These are phyloP conservation scores for Gymnocephalus cernua DNA, from an alignment of 2,113 vertebrate species.

Conservation along the genomic window DNA sequence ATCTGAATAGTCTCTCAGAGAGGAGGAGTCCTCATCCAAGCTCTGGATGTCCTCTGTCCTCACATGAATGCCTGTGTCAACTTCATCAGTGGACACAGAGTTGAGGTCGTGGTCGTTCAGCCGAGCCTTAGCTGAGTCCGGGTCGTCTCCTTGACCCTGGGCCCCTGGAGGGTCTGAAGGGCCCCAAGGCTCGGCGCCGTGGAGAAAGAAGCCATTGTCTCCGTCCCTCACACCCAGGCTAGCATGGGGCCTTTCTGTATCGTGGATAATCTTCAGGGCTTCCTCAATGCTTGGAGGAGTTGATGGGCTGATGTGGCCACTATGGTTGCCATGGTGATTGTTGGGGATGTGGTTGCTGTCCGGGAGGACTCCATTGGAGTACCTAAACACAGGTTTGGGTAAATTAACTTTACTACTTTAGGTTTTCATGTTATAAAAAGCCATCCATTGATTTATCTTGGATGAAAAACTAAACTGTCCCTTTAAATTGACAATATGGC, in stretches of 20 bases:
- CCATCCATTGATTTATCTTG: background rate
- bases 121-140: conserved; percentile 79
- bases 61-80: conserved; percentile 97
- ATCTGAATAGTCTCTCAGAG: conserved; percentile 95
- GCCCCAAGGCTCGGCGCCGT: conserved; percentile 79
- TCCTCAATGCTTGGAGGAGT: conserved; percentile 95
- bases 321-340: conserved; percentile 79
- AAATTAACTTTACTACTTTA: too few relatives aligned
- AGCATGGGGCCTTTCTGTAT: conserved; percentile 87
- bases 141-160: conserved; percentile 65
- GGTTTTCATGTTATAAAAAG: background rate
- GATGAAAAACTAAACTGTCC: background rate
- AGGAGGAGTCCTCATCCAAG: conserved; percentile 96
- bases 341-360: conserved; percentile 81
- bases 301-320: conserved; percentile 80
- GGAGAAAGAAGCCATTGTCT: conserved; percentile 93
- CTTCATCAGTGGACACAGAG: conserved; percentile 91
- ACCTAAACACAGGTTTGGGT: conserved; percentile 46
- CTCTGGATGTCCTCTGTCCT: conserved; percentile 97
- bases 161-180: conserved; percentile 56
- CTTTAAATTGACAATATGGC: background rate
- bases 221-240: conserved; percentile 83
- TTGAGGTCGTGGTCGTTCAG: conserved; percentile 87
- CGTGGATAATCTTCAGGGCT: conserved; percentile 96
- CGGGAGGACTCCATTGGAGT: conserved; percentile 87